Evolutionary conservation across 2,113 vertebrate species (phyloP).

Genomic region (Climacteris rufus): DNA sequence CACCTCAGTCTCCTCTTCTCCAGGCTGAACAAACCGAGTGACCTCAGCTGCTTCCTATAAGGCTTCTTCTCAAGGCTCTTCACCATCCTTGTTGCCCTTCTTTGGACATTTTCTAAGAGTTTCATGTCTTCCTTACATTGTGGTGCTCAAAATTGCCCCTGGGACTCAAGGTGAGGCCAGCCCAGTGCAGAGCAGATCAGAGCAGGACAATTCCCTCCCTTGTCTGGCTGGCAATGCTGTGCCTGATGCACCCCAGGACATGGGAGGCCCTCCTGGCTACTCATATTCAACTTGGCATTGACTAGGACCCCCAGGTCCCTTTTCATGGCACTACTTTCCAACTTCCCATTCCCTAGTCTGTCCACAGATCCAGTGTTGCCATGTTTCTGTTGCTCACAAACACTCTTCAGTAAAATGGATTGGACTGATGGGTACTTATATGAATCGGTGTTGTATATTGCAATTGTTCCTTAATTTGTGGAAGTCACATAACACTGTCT

Average conservation of each 20-base stretch:
- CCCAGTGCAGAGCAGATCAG: background rate
- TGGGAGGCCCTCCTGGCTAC: fast-evolving
- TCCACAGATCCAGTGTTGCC: too few relatives aligned
- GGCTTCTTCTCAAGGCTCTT: background rate
- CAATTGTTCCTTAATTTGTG: conserved; percentile 55
- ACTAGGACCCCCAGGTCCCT: fast-evolving
- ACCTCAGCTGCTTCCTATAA: background rate
- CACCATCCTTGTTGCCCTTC: too few relatives aligned
- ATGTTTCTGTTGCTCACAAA: background rate
- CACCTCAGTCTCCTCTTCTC: background rate
- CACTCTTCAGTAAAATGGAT: background rate
- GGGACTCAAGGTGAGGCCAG: fast-evolving
- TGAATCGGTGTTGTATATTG: background rate
- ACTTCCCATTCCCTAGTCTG: background rate
- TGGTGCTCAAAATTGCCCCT: fast-evolving
- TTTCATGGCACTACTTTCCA: fast-evolving
- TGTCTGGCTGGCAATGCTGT: fast-evolving
- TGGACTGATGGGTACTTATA: background rate
- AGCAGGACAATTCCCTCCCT: background rate
- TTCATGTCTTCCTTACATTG: background rate
- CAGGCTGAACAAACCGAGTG: background rate
- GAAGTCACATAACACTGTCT: background rate
- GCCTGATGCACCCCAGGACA: background rate
- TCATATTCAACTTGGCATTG: fast-evolving
- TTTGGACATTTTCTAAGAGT: background rate